Conservation (phyloP, 2,113 vertebrate genomes). For the Thryonomys swinderianus region DNA sequence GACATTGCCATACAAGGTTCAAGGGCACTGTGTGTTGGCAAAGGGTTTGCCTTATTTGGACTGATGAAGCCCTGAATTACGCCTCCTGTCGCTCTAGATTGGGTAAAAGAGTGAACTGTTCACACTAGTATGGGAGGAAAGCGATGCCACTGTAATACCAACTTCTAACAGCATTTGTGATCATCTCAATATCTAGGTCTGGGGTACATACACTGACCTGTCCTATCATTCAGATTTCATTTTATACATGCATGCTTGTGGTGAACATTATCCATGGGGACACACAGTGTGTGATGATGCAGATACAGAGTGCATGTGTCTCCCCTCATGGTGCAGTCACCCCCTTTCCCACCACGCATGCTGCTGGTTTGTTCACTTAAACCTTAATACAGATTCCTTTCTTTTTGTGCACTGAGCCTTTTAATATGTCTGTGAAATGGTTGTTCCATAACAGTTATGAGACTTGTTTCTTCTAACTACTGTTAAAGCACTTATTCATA, state of each 20-base stretch:
- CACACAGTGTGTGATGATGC: background rate
- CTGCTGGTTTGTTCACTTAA: background rate
- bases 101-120: conserved; percentile 61
- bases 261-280: background rate
- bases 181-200: background rate
- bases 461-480: conserved; percentile 22
- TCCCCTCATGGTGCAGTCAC: background rate
- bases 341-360: background rate
- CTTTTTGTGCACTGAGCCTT: background rate
- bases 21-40: conserved; percentile 10
- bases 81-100: conserved; percentile 37
- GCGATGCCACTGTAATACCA: conserved; percentile 14
- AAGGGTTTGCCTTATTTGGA: conserved; percentile 29
- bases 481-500: background rate
- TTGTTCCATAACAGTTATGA: background rate
- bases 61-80: conserved; percentile 41
- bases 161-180: conserved; percentile 16
- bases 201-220: background rate
- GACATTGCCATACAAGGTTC: background rate
- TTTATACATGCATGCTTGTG: background rate
- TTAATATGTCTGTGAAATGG: background rate
- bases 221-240: background rate
- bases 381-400: background rate
- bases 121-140: background rate
- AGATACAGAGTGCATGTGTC: background rate